These are phyloP conservation scores for Cheilosia grossa DNA, from an alignment of 2,888 invertebrate species.

Conservation along the genomic window DNA sequence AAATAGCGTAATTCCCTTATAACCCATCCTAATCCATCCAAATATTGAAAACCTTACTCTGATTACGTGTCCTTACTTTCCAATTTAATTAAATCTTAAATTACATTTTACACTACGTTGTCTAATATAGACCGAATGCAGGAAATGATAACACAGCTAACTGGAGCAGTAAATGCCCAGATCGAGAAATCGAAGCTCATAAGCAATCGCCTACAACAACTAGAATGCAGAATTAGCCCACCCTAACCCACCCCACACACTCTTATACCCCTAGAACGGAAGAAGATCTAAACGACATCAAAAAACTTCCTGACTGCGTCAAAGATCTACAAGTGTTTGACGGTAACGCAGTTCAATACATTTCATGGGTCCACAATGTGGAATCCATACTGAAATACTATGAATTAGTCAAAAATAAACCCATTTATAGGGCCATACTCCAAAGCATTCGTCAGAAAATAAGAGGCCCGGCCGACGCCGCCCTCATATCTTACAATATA, in stretches of 20 bases:
- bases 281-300: conserved; percentile 10
- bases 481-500: no score
- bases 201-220: background rate
- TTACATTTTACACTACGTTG: no score
- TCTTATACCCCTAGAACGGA: conserved; percentile 9
- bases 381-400: background rate
- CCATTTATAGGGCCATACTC: no score
- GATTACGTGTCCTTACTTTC: no score
- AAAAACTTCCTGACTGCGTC: conserved; percentile 15
- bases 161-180: background rate
- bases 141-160: background rate
- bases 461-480: background rate
- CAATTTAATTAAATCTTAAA: background rate
- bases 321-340: background rate
- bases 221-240: conserved; percentile 12
- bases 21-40: no score
- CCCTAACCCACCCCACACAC: background rate
- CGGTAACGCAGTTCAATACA: background rate
- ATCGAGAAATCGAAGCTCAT: background rate
- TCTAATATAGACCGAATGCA: background rate
- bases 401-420: background rate
- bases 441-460: background rate
- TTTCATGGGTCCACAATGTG: no score
- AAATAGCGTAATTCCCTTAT: no score
- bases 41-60: no score